These are phyloP conservation scores for Ceratina calcarata DNA, from an alignment of 1,140 invertebrate species.

Conservation along the genomic window DNA sequence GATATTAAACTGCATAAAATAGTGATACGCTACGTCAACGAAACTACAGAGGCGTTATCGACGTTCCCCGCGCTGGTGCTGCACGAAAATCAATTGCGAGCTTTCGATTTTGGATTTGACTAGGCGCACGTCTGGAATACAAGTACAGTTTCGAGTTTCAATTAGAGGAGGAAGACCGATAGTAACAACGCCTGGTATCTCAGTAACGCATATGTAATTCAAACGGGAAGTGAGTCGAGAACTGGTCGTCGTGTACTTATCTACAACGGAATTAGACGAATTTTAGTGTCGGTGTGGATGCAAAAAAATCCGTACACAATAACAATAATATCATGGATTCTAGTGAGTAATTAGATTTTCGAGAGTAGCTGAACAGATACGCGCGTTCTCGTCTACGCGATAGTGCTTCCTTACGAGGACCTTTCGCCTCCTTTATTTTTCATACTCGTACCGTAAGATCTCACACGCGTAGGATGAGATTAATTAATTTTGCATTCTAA, in stretches of 20 bases:
- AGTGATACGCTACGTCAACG: conserved; percentile 17
- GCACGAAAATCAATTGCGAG: conserved; percentile 37
- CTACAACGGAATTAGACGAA: conserved; percentile 31
- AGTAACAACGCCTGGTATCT: conserved; percentile 3
- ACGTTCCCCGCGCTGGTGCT: conserved; percentile 16
- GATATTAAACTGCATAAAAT: conserved; percentile 34
- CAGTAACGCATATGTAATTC: not conserved
- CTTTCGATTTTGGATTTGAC: conserved; percentile 25
- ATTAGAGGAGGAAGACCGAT: too few species aligned
- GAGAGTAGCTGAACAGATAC: not conserved
- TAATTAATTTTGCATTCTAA: conserved; percentile 6
- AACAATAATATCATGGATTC: not conserved
- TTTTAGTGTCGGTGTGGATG: not conserved
- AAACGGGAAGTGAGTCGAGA: too few species aligned
- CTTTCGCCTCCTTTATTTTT: conserved; percentile 24
- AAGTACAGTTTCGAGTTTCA: conserved; percentile 8
- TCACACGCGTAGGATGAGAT: not conserved
- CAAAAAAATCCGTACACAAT: not conserved
- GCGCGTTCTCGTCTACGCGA: not conserved
- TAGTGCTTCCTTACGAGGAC: conserved; percentile 12
- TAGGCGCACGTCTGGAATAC: not conserved
- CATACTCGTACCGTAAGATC: conserved; percentile 7
- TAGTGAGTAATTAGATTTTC: conserved; percentile 17
- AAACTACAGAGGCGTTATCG: conserved; percentile 4
- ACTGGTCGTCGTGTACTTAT: conserved; percentile 52